phyloP scores from a whole-genome alignment of 2,888 invertebrate genomes.

The Prosopocoilus inquinatus region DNA sequence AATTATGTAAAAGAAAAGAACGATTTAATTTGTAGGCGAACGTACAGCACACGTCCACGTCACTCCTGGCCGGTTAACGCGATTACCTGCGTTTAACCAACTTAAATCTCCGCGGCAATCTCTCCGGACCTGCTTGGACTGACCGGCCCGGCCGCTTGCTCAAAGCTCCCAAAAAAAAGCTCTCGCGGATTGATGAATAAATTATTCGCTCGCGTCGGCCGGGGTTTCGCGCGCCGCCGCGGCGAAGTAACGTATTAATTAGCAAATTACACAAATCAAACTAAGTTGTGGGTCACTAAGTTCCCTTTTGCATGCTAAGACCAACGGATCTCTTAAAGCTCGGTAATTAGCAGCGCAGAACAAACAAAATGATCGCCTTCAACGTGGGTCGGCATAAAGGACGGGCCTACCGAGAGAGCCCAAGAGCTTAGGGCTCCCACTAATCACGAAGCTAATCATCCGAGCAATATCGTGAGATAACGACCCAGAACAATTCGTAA shows the following conservation, averaged over 20 bases:
- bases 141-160: not conserved
- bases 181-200: not conserved
- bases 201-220: too few relatives aligned
- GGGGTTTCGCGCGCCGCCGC: too few relatives aligned
- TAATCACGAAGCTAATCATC: conserved; percentile 29
- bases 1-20: conserved; percentile 49
- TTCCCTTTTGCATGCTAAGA: conserved; percentile 36
- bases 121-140: not conserved
- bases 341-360: conserved; percentile 44
- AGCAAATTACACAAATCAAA: conserved; percentile 23
- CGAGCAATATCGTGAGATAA: conserved; percentile 27
- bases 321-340: conserved; percentile 41
- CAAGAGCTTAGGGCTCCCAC: conserved; percentile 27
- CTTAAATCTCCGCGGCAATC: conserved; percentile 1
- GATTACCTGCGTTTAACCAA: conserved; percentile 9
- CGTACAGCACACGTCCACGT: conserved; percentile 21
- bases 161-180: not conserved
- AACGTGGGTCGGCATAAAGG: too few relatives aligned
- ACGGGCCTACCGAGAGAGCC: not conserved
- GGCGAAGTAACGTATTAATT: too few relatives aligned
- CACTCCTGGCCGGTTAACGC: conserved; percentile 24
- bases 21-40: conserved; percentile 42
- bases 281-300: conserved; percentile 23
- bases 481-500: conserved; percentile 41
- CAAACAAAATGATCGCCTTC: conserved; percentile 35